Evolutionary conservation across 2,888 invertebrate species (phyloP).

Genomic region (Cephus spinipes): DNA sequence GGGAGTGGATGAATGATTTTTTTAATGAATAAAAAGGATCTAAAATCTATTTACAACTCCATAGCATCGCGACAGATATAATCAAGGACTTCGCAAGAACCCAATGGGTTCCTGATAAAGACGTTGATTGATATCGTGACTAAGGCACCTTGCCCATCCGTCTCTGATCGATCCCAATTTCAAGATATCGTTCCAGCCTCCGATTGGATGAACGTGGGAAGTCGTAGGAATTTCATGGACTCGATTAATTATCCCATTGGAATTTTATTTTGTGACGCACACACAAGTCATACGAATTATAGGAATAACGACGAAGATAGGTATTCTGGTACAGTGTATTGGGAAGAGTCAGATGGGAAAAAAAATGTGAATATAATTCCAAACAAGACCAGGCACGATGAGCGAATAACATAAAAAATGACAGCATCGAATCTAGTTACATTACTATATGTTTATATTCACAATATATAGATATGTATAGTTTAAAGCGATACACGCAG

Average conservation of each 20-base stretch:
- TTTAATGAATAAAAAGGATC: neutral
- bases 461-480: no score
- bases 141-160: neutral
- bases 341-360: no score
- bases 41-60: neutral
- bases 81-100: neutral
- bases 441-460: no score
- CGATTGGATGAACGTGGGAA: neutral
- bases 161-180: neutral
- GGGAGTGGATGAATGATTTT: neutral
- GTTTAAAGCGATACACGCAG: no score
- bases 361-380: no score
- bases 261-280: neutral
- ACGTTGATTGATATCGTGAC: constrained; percentile 36
- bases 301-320: no score
- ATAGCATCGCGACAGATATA: neutral
- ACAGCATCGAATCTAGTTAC: no score
- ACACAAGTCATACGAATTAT: neutral
- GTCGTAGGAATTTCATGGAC: neutral
- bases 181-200: neutral
- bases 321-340: neutral
- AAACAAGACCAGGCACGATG: no score
- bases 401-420: no score
- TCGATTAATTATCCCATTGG: neutral
- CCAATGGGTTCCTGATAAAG: constrained; percentile 33